Conservation (phyloP, 2,888 invertebrate species). For the Lapara coniferarum region DNA sequence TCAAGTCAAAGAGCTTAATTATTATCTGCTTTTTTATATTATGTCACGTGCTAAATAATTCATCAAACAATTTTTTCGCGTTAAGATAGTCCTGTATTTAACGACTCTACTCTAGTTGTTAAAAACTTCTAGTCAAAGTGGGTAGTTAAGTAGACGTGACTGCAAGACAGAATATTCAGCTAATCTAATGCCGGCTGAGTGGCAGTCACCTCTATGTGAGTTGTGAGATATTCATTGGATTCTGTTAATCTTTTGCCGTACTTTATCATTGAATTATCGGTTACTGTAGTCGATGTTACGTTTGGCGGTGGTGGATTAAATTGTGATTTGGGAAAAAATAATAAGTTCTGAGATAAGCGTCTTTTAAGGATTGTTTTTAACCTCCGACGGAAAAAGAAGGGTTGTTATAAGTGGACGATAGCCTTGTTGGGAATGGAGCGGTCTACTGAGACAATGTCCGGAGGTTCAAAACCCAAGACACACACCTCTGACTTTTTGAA, state of each 20-base stretch:
- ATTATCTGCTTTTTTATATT: neutral
- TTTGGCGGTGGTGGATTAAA: neutral
- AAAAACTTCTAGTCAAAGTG: constrained; percentile 43
- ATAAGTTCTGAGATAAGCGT: too few species aligned
- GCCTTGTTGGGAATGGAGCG: too few species aligned
- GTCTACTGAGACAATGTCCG: too few species aligned
- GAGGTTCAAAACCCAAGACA: too few species aligned
- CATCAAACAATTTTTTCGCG: neutral
- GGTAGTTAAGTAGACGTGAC: constrained; percentile 40
- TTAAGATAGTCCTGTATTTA: constrained; percentile 20
- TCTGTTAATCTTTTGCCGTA: constrained; percentile 49
- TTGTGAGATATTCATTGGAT: constrained; percentile 60
- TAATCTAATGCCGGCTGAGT: constrained; percentile 51
- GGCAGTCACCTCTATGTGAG: constrained; percentile 46
- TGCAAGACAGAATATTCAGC: constrained; percentile 49
- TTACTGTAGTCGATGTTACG: constrained; percentile 17
- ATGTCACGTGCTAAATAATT: neutral
- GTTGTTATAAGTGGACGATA: too few species aligned
- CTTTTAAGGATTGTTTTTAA: too few species aligned
- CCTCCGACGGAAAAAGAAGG: too few species aligned
- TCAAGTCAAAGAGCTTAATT: too few species aligned
- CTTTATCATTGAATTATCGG: constrained; percentile 45
- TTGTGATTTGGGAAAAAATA: neutral
- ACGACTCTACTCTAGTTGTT: constrained; percentile 31
- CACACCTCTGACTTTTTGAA: too few species aligned